phyloP scores from a whole-genome alignment of 2,888 invertebrate species.

The Molanna angustata region DNA sequence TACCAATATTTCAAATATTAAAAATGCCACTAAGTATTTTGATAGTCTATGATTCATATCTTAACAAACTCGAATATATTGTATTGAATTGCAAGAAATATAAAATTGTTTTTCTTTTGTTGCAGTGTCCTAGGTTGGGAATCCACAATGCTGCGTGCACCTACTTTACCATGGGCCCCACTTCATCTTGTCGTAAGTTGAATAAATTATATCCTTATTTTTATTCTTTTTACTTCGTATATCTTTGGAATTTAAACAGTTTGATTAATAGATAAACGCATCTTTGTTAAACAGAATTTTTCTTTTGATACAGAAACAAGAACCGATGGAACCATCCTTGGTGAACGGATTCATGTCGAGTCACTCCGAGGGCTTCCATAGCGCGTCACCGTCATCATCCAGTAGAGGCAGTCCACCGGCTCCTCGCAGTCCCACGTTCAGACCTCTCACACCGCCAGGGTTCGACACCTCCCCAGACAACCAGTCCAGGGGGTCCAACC shows the following conservation, averaged over 20 bases:
- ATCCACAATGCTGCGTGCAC: slow-evolving; percentile 23
- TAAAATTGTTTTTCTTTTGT: no score
- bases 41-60: no score
- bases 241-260: no score
- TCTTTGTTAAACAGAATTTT: neutral
- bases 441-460: slow-evolving; percentile 61
- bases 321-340: slow-evolving; percentile 46
- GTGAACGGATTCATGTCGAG: slow-evolving; percentile 58
- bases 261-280: no score
- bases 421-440: slow-evolving; percentile 48
- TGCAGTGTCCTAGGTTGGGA: slow-evolving; percentile 29
- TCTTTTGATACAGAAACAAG: slow-evolving; percentile 55
- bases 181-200: slow-evolving; percentile 30
- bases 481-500: slow-evolving; percentile 39
- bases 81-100: no score
- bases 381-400: slow-evolving; percentile 59
- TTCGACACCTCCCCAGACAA: slow-evolving; percentile 47
- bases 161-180: slow-evolving; percentile 25
- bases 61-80: no score
- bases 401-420: slow-evolving; percentile 53
- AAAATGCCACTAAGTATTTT: no score
- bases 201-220: slow-evolving; percentile 4
- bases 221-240: neutral
- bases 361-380: slow-evolving; percentile 59
- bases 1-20: no score